phyloP scores from a whole-genome alignment of 1,140 invertebrate genomes.

The Caerostris darwini region DNA sequence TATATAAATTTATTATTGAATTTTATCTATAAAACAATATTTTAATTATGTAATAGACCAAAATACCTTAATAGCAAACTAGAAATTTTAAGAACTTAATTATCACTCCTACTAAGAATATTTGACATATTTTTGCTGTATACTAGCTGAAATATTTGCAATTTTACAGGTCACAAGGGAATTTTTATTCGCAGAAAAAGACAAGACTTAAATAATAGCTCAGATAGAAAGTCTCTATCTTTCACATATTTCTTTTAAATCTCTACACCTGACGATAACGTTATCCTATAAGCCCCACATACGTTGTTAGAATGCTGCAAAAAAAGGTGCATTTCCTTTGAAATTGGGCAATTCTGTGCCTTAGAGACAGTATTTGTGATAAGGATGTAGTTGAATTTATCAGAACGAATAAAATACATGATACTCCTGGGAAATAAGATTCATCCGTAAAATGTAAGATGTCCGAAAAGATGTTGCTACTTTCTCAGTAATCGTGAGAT shows the following conservation, averaged over 20 bases:
- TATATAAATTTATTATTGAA: too few species aligned
- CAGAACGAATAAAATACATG: slow-evolving; percentile 1
- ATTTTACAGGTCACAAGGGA: too few species aligned
- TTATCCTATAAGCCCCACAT: neutral
- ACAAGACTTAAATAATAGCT: neutral
- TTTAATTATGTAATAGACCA: too few species aligned
- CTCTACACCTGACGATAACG: slow-evolving; percentile 23
- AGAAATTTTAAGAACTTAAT: too few species aligned
- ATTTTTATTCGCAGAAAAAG: neutral
- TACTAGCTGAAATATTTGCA: too few species aligned
- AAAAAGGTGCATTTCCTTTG: neutral
- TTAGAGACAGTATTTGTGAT: neutral
- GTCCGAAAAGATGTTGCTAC: too few species aligned
- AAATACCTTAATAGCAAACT: too few species aligned
- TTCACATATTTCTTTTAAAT: slow-evolving; percentile 35
- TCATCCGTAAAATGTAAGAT: too few species aligned
- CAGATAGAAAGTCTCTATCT: neutral
- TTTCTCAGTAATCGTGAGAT: too few species aligned
- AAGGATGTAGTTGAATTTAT: slow-evolving; percentile 2
- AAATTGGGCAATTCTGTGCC: slow-evolving; percentile 22
- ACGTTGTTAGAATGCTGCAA: slow-evolving; percentile 24
- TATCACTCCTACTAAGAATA: too few species aligned
- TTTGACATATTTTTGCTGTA: too few species aligned
- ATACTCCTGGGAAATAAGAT: neutral
- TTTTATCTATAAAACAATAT: too few species aligned